Evolutionary conservation across 2,113 vertebrate species (phyloP), one percentile per base, ranked within the genome.

Genomic region (Mesocricetus auratus): DNA sequence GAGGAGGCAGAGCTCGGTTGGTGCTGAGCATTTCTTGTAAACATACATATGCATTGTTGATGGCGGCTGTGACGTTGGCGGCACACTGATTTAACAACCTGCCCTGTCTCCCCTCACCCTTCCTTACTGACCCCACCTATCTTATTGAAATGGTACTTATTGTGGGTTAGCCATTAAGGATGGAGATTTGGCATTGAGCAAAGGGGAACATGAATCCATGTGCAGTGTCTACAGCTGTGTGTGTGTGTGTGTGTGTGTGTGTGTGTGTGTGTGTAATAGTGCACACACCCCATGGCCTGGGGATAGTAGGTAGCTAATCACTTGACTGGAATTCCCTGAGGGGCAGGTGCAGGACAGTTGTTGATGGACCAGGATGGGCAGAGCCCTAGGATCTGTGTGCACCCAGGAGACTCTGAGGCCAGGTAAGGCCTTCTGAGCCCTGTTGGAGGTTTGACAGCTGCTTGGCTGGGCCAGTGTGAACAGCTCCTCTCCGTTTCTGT

Each of bases 11-110:
- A 92, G 97, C 97, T 93, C n/a, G 21, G 90, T 21, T 89, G 4
- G 94, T 97, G 96, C 90, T 0, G 81, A 90, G 75, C 90, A 1
- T 93, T 96, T 97, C 98, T 94, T 93, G 97, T 98, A 97, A 97
- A 91, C 93, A 62, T 71, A 60, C 75, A 91, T 26, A 86, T 95
- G 90, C 90, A 96, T 96, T 95, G 92, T 74, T 74, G 96, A 90
- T 94, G 96, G 97, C 53, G 81, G 77, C 56, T n/a, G 97, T 97
- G 98, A 97, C 96, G 97, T 96, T 79, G 96, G 97, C 81, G 94
- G 93, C 96, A 90, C 95, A 97, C 50, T 0, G 36, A 97, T 98
- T 96, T 97, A 94, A 97, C 97, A 96, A 77, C 97, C 89, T 69
- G 85, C 97, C 96, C 94, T 94, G 97, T 73, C 97, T 36, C 96